Percentiles rank a stretch among this genome's conserved stretches.
Evolutionary conservation across 2,888 invertebrate genomes (phyloP).

Genomic region (Drosophila parthenogenetica): DNA sequence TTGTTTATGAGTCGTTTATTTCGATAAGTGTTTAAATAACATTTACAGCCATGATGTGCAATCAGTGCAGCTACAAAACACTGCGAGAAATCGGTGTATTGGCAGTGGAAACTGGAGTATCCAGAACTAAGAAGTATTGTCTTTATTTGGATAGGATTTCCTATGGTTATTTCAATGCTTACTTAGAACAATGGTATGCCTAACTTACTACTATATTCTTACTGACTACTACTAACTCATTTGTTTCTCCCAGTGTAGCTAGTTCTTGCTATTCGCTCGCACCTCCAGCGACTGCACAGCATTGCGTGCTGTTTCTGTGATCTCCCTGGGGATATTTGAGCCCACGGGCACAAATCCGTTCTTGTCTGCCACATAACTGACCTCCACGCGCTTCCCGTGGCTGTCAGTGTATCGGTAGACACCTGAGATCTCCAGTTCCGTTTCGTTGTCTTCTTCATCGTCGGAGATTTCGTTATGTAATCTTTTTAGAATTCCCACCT

Average conservation of each 20-base stretch:
- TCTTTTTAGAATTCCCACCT: constrained; percentile 71
- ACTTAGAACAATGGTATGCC: no score
- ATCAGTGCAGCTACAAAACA: constrained; percentile 25
- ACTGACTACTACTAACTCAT: no score
- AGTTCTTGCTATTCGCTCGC: constrained; percentile 16
- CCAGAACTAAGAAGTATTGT: no score
- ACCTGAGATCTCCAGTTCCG: constrained; percentile 76
- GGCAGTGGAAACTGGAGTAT: no score
- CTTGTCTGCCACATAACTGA: constrained; percentile 81
- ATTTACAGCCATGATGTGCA: constrained; percentile 57
- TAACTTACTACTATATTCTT: no score
- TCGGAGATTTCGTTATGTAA: constrained; percentile 14
- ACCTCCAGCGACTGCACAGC: constrained; percentile 26
- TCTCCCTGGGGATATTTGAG: constrained; percentile 64
- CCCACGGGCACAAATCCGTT: constrained; percentile 81
- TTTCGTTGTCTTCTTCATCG: constrained; percentile 60
- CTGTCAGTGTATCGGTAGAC: constrained; percentile 78
- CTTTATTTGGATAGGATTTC: no score
- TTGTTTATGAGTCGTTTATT: constrained; percentile 52
- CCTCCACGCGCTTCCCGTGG: constrained; percentile 73
- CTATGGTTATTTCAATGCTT: no score
- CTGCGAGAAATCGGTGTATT: not conserved
- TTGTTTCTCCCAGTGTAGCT: constrained; percentile 8
- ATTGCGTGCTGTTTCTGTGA: constrained; percentile 56
- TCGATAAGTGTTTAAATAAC: constrained; percentile 70